Evolutionary conservation across 64 coral and sea anemone genomes (phyloP).

Genomic region (Montipora capricornis): DNA sequence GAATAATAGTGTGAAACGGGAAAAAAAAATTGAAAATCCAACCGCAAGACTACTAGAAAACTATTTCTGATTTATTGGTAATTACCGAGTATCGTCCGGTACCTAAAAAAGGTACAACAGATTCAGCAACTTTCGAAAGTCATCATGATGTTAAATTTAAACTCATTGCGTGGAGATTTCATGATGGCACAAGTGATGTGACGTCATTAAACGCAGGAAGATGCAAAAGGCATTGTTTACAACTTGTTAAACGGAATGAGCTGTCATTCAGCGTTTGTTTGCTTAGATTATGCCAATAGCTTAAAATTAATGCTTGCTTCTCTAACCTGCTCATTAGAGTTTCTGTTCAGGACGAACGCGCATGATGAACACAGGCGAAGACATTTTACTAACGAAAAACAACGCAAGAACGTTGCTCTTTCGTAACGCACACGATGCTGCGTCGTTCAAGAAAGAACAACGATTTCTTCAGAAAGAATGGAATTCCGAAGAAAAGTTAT

Average conservation of each 20-base stretch:
- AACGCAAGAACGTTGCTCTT: conserved; percentile 24
- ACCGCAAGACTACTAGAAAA: neutral
- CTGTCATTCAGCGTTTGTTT: neutral
- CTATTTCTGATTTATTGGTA: neutral
- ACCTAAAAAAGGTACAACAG: neutral
- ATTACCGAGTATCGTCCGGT: too few relatives aligned
- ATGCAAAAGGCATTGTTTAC: neutral
- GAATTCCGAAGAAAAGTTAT: conserved; percentile 23
- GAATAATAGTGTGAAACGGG: neutral
- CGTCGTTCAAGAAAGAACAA: neutral
- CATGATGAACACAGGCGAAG: conserved; percentile 5
- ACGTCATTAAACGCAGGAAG: neutral
- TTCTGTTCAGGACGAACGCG: too few relatives aligned
- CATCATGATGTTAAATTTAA: too few relatives aligned
- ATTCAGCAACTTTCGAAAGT: neutral
- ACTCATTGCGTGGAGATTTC: neutral
- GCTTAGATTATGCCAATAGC: neutral
- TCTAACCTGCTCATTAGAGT: neutral
- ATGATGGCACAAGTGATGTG: neutral
- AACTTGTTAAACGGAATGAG: neutral
- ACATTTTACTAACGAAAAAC: conserved; percentile 5
- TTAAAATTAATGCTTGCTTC: neutral
- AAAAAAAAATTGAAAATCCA: neutral
- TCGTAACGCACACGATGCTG: conserved; percentile 2
- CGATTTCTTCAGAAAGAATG: conserved; percentile 10